Conservation (phyloP, 2,888 invertebrate genomes). For the Saturnia pavonia region DNA sequence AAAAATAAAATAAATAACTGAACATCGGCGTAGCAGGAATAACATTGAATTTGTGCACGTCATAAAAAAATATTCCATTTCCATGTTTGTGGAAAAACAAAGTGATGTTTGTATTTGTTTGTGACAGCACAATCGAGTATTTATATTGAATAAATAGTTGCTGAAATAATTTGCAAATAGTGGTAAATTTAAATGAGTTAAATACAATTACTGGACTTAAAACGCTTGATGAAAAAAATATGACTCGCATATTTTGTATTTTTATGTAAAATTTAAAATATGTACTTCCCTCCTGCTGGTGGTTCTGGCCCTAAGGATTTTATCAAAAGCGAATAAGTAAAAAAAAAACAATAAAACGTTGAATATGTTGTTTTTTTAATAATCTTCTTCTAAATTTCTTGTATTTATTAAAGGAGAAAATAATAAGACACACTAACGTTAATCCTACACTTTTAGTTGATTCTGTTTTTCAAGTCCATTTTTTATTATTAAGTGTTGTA, state of each 20-base stretch:
- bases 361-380: background rate
- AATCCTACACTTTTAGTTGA: no score
- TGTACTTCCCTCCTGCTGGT: background rate
- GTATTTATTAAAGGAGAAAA: no score
- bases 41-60: background rate
- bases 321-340: background rate
- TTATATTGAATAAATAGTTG: background rate
- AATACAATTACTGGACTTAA: background rate
- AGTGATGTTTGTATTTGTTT: slow-evolving; percentile 3
- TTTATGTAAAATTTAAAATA: background rate
- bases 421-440: no score
- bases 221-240: background rate
- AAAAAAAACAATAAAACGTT: background rate
- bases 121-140: slow-evolving; percentile 5
- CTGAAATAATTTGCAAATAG: background rate
- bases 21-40: background rate
- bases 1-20: background rate
- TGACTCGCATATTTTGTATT: background rate
- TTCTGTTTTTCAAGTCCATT: no score
- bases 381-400: background rate
- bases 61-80: slow-evolving; percentile 5
- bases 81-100: slow-evolving; percentile 8
- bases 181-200: background rate
- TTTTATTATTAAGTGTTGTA: no score
- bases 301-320: background rate